Conservation (phyloP, 2,797 vertebrate genomes). For the Poecilia wingei region DNA sequence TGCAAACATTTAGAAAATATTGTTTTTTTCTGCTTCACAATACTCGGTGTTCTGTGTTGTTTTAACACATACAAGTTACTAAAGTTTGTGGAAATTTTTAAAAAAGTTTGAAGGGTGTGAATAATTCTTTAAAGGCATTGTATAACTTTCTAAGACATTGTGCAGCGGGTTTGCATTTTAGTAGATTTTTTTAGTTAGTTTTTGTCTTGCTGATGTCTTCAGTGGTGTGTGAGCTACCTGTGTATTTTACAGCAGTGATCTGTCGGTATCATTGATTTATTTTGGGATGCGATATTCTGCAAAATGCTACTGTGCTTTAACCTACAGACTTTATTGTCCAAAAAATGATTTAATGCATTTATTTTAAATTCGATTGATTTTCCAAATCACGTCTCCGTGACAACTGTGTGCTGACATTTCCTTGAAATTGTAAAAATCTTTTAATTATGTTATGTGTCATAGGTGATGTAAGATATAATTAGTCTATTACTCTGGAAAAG, state of each 20-base stretch:
- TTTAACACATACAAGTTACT: background rate
- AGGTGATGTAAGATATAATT: constrained; percentile 3
- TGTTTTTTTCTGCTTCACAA: background rate
- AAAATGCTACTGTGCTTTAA: background rate
- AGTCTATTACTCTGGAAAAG: constrained; percentile 2
- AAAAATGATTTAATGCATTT: background rate
- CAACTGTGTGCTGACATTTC: background rate
- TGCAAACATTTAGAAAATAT: background rate
- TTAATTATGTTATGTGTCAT: background rate
- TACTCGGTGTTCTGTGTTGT: background rate
- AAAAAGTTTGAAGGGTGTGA: background rate
- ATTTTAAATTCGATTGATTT: background rate
- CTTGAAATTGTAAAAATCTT: background rate
- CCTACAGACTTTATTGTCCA: background rate
- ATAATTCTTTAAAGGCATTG: background rate
- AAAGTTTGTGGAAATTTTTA: background rate
- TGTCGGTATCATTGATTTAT: background rate
- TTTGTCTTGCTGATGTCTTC: background rate
- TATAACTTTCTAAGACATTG: background rate
- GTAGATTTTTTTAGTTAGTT: background rate
- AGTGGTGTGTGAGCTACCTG: background rate
- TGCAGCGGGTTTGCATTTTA: background rate
- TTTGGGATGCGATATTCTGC: background rate
- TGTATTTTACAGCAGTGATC: background rate
- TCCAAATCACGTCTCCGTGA: background rate